Evolutionary conservation across 1,140 invertebrate species (phyloP), one percentile per base, ranked within the genome.

Genomic region (Lineus longissimus): DNA sequence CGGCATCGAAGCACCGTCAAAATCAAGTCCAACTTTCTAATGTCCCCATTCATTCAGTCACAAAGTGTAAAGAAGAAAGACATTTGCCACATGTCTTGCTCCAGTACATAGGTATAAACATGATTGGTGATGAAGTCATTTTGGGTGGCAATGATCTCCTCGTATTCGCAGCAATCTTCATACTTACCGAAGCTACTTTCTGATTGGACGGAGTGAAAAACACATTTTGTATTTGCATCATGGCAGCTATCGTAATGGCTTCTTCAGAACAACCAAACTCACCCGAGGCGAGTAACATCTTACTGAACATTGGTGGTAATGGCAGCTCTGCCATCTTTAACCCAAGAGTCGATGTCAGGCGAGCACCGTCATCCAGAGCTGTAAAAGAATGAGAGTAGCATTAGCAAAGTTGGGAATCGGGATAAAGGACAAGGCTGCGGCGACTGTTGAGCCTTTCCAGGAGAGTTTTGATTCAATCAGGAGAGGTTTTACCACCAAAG

Each of bases 261-360:
- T 98, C 95, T 72, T 93, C 89, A 0, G 89, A 89, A 80, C 95
- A 98, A 1, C 87, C 91, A 84, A 91, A 90, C 71, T 93, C 86
- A 90, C 90, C 89, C 68, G 93, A 92, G 33, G 82, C 83, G 11
- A 95, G 86, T 1, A 98, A 77, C 82, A 94, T 91, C 80, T 94
- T 97, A 0, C 93, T 89, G 70, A 92, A 88, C 79, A 91, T 88
- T 1, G 96, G 94, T 64, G 87, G 85, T 0, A 99, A 78, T 0
- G 97, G 95, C 75, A 98, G 87, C 81, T 98, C 95, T 0, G 94
- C 94, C 88, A 98, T 94, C 63, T 87, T 86, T 33, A 87, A 82
- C 0, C 95, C 96, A 0, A 93, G 77, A 0, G 90, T 90, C 54
- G 86, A 82, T 0, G 94, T 97, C 40, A 99, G 77, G 64, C 88